phyloP scores from a whole-genome alignment of 1,140 invertebrate genomes.

The Hycleus cichorii region DNA sequence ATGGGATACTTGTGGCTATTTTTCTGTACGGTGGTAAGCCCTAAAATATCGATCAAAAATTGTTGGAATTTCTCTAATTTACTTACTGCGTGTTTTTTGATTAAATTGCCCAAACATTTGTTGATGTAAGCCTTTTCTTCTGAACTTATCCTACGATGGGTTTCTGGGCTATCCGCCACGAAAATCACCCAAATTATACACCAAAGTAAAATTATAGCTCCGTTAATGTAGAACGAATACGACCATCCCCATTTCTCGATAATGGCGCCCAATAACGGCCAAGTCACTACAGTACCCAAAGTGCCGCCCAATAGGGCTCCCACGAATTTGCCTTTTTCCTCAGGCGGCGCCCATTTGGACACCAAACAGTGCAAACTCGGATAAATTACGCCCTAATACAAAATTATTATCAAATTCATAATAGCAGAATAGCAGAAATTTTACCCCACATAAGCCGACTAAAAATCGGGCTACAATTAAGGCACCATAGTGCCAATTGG shows the following conservation, averaged over 20 bases:
- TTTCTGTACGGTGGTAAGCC: constrained; percentile 50
- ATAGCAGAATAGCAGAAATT: neutral
- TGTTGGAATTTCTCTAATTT: neutral
- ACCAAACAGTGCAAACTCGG: constrained; percentile 63
- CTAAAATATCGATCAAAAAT: neutral
- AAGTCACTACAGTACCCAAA: constrained; percentile 68
- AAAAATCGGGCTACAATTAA: constrained; percentile 57
- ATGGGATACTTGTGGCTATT: constrained; percentile 57
- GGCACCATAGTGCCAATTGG: constrained; percentile 51
- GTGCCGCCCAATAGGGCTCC: constrained; percentile 67
- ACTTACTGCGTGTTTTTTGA: constrained; percentile 46
- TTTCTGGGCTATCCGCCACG: constrained; percentile 62
- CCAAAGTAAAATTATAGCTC: constrained; percentile 47
- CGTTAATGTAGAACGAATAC: constrained; percentile 65
- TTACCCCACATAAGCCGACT: neutral
- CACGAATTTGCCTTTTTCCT: constrained; percentile 68
- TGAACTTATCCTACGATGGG: constrained; percentile 66
- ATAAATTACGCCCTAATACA: constrained; percentile 58
- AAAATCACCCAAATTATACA: constrained; percentile 55
- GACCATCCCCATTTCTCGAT: constrained; percentile 61
- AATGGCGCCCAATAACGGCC: constrained; percentile 57
- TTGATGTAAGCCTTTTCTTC: constrained; percentile 71
- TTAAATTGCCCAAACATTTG: constrained; percentile 48
- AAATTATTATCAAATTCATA: neutral
- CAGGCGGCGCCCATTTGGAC: constrained; percentile 66